Evolutionary conservation across 2,797 vertebrate genomes (phyloP), one percentile per base, ranked within the genome.

Genomic region (Sciaenops ocellatus): DNA sequence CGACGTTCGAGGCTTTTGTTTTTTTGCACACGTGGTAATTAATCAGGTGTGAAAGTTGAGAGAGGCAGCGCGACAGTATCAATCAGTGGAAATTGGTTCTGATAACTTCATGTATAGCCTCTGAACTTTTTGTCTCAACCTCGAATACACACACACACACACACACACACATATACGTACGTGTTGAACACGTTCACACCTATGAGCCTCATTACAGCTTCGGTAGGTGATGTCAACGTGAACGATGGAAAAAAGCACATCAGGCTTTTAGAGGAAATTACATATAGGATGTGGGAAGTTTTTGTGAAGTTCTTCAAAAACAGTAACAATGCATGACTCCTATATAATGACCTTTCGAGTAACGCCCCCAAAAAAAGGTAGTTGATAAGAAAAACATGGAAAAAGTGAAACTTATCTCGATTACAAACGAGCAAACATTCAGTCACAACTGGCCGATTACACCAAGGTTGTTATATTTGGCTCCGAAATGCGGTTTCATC

Each of bases 1-100:
- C 30, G 54, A 57, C 52, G 79, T n/a, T n/a, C n/a, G 66, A 28
- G 69, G 50, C 42, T 79, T 83, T 86, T 88, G 78, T 83, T 88
- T 77, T 75, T 87, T 79, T 80, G 82, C 79, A 79, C 76, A 56
- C 44, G 38, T 46, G 26, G 78, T 18, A 1, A 90, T 89, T 79
- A 88, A 89, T 89, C 80, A 72, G 63, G 51, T 68, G 76, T 72
- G 48, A 56, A 63, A 65, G 78, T 46, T 16, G 46, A 82, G 57
- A 9, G 17, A 38, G 34, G 34, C 34, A 0, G 16, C 46, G 18
- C n/a, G 62, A 54, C 17, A 15, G 5, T 47, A 76, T 79, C 63
- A 75, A 9, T 77, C 73, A 72, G 3, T 62, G 51, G 34, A 13
- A 69, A 52, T 61, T 5, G 4, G 24, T 54, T 41, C 30, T 44